Percentiles rank a stretch among this genome's conserved stretches.
These are phyloP conservation scores for Hylia prasina DNA, from an alignment of 2,113 vertebrate species.

Conservation along the genomic window DNA sequence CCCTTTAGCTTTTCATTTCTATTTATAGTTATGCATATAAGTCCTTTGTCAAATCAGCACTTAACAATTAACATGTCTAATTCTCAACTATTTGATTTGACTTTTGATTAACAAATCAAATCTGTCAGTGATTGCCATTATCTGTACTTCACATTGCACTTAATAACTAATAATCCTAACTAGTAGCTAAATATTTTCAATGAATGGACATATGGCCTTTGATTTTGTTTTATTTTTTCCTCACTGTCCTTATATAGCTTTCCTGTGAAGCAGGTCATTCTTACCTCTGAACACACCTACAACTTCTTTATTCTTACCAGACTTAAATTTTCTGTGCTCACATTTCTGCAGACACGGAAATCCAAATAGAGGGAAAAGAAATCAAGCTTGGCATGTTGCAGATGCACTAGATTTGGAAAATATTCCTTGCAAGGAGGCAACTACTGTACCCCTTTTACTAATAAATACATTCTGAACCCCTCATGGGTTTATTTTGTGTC, in stretches of 20 bases:
- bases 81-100: neutral
- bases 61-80: neutral
- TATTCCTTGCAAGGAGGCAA: neutral
- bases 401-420: neutral
- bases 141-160: neutral
- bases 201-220: fast-evolving
- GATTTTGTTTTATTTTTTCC: neutral
- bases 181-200: neutral
- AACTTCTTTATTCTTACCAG: neutral
- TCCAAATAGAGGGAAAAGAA: neutral
- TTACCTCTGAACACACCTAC: neutral
- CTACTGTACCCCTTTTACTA: neutral
- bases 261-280: neutral
- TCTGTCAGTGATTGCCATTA: neutral
- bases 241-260: neutral
- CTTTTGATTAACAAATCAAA: neutral
- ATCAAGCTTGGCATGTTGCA: neutral
- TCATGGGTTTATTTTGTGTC: neutral
- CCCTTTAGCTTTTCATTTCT: neutral
- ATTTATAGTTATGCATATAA: neutral
- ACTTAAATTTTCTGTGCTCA: neutral
- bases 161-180: neutral
- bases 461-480: neutral
- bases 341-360: neutral
- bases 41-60: neutral